Conservation (phyloP, 2,113 vertebrate species). For the Carassius auratus region DNA sequence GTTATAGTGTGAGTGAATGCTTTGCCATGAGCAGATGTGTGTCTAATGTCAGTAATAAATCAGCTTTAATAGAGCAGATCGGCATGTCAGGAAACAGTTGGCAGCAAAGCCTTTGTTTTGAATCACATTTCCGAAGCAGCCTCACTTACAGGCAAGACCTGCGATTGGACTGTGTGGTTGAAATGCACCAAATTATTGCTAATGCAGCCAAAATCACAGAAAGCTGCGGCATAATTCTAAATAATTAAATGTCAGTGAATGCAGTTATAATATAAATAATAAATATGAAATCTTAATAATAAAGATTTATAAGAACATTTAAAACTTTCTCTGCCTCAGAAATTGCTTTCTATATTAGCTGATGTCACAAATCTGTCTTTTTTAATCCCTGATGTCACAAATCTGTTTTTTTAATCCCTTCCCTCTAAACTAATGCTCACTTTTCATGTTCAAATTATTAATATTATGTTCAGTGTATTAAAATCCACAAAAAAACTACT, state of each 20-base stretch:
- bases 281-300: too few relatives aligned
- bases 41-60: slow-evolving; percentile 52
- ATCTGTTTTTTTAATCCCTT: too few relatives aligned
- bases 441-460: too few relatives aligned
- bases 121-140: slow-evolving; percentile 17
- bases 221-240: background rate
- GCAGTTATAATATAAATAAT: background rate
- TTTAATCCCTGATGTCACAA: too few relatives aligned
- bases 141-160: slow-evolving; percentile 27
- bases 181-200: background rate
- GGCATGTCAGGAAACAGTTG: slow-evolving; percentile 53
- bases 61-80: slow-evolving; percentile 47
- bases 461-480: too few relatives aligned
- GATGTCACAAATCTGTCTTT: too few relatives aligned
- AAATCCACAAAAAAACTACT: too few relatives aligned
- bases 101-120: slow-evolving; percentile 34
- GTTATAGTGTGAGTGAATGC: slow-evolving; percentile 22
- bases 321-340: too few relatives aligned
- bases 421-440: too few relatives aligned
- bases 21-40: slow-evolving; percentile 42
- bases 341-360: too few relatives aligned
- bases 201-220: slow-evolving; percentile 7
- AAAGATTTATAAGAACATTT: too few relatives aligned
- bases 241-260: background rate
- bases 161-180: background rate